phyloP scores from a whole-genome alignment of 2,888 invertebrate genomes.

The Drosophila longiperda region DNA sequence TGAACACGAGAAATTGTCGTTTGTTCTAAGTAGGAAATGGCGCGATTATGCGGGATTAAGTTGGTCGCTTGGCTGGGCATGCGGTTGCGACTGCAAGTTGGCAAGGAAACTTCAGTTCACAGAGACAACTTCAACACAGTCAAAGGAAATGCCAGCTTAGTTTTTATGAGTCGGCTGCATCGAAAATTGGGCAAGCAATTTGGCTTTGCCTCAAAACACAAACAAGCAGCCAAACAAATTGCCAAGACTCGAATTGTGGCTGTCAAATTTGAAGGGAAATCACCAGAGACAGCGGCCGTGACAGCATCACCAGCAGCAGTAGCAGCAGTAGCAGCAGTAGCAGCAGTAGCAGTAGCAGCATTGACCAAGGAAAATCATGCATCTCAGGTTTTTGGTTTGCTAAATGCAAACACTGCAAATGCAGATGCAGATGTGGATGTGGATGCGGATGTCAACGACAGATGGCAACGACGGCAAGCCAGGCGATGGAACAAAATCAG shows the following conservation, averaged over 20 bases:
- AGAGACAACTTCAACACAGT: conserved; percentile 23
- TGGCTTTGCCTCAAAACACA: conserved; percentile 3
- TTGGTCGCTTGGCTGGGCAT: conserved; percentile 5
- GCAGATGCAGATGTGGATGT: not conserved
- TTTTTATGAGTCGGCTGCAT: conserved; percentile 14
- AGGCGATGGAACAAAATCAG: conserved; percentile 65
- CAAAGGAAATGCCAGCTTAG: conserved; percentile 36
- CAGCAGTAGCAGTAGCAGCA: conserved; percentile 1
- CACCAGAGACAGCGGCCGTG: not conserved
- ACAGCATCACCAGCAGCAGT: not conserved
- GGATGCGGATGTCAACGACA: conserved; percentile 38
- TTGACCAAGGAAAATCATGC: conserved; percentile 3
- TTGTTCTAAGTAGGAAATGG: conserved; percentile 49
- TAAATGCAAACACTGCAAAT: conserved; percentile 32
- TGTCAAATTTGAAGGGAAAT: conserved; percentile 17
- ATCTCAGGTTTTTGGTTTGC: conserved; percentile 11
- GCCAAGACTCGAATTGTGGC: conserved; percentile 4
- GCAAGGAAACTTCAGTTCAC: conserved; percentile 15
- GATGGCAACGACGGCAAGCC: conserved; percentile 24
- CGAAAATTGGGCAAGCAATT: conserved; percentile 9
- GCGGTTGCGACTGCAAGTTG: conserved; percentile 21
- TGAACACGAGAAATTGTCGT: conserved; percentile 40
- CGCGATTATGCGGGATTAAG: conserved; percentile 61
- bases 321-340: too few species aligned
- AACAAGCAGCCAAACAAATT: conserved; percentile 1